A percentile compares a stretch with the other conserved stretches of the same genome.
Conservation (phyloP, 2,113 vertebrate genomes). For the Heterotilapia buettikoferi region DNA sequence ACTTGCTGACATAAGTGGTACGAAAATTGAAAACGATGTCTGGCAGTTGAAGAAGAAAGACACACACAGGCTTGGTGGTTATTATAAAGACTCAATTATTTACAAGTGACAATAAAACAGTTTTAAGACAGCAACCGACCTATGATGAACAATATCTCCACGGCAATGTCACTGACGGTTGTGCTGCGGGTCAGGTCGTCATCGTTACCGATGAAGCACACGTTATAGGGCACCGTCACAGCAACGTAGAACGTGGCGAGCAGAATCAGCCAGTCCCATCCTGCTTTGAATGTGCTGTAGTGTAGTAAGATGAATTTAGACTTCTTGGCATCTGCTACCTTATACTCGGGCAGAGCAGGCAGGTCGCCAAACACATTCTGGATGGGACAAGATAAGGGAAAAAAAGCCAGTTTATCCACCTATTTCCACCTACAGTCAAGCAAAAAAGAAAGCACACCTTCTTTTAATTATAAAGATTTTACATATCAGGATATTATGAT, state of each 20-base stretch:
- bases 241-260: conserved; percentile 97
- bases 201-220: conserved; percentile 93
- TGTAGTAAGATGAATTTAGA: conserved; percentile 95
- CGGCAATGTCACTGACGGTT: conserved; percentile 93
- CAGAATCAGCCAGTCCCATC: conserved; percentile 98
- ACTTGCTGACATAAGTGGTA: conserved; percentile 97
- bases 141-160: conserved; percentile 97
- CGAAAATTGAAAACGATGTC: conserved; percentile 98
- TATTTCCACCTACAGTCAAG: background rate
- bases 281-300: conserved; percentile 97
- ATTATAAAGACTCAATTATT: background rate
- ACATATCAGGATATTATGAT: background rate
- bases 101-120: background rate
- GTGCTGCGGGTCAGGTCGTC: conserved; percentile 96
- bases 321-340: conserved; percentile 97
- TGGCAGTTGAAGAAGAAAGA: conserved; percentile 53
- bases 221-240: conserved; percentile 96
- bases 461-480: background rate
- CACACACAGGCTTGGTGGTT: background rate
- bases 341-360: conserved; percentile 94
- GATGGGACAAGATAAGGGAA: background rate
- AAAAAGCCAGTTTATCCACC: background rate
- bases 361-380: conserved; percentile 97
- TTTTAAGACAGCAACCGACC: conserved; percentile 68
- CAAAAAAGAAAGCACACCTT: background rate